Evolutionary conservation across 2,888 invertebrate species (phyloP).

Genomic region (Eulithis prunata): DNA sequence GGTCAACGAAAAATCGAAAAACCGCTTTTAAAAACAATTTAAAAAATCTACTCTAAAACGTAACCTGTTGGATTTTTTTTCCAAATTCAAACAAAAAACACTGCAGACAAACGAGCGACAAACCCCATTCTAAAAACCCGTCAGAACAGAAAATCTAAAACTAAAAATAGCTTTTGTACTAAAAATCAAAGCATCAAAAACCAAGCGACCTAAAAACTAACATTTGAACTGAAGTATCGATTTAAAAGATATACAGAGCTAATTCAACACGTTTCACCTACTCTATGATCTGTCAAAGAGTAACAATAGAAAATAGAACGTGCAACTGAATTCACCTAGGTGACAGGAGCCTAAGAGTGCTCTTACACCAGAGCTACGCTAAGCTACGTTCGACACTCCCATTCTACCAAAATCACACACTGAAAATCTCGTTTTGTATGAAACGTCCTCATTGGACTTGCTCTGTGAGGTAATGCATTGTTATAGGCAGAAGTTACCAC

Average conservation of each 20-base stretch:
- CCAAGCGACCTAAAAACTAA: conserved; percentile 13
- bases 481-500: no score
- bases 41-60: background rate
- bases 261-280: conserved; percentile 12
- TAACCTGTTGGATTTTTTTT: background rate
- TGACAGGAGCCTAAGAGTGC: no score
- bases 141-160: conserved; percentile 6
- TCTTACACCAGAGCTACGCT: no score
- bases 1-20: background rate
- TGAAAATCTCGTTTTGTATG: no score
- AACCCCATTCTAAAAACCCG: background rate
- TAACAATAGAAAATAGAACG: background rate
- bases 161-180: conserved; percentile 6
- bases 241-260: conserved; percentile 18
- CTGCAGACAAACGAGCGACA: conserved; percentile 1
- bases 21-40: background rate
- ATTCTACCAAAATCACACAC: no score
- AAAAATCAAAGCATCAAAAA: conserved; percentile 14
- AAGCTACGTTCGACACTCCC: no score
- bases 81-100: conserved; percentile 2
- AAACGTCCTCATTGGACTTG: no score
- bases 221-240: conserved; percentile 19
- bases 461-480: no score
- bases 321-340: background rate
- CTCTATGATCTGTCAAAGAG: background rate